Evolutionary conservation across 2,113 vertebrate genomes (phyloP).

Genomic region (Lagopus leucura): DNA sequence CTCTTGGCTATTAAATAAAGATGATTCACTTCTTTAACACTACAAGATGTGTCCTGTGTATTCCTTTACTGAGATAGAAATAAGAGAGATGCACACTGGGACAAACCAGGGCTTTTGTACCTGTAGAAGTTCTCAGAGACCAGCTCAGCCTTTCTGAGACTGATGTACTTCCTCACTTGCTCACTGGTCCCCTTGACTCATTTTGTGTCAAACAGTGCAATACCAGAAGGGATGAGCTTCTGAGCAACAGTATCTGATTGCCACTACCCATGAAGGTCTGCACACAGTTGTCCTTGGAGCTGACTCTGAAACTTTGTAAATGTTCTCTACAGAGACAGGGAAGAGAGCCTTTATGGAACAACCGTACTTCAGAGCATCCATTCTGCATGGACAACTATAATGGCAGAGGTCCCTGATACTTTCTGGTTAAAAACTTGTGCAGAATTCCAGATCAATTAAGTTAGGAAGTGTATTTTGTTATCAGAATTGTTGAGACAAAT

Average conservation of each 20-base stretch:
- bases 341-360: background rate
- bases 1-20: background rate
- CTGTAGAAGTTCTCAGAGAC: background rate
- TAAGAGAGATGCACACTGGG: background rate
- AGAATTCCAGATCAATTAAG: background rate
- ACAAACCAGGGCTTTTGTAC: background rate
- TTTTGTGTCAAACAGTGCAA: accelerated
- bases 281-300: background rate
- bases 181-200: background rate
- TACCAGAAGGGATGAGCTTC: background rate
- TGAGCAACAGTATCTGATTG: background rate
- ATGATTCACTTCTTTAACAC: background rate
- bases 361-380: background rate
- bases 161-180: background rate
- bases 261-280: background rate
- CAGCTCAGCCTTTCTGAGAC: background rate
- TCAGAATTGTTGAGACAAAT: background rate
- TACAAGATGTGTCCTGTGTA: background rate
- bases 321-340: background rate
- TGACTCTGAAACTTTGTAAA: background rate
- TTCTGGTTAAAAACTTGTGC: background rate
- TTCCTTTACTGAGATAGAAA: background rate
- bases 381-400: background rate
- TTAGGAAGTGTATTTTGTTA: background rate
- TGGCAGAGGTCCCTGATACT: background rate